Percentiles rank a stretch among this genome's conserved stretches.
These are phyloP conservation scores for Zaprionus taronus DNA, from an alignment of 1,140 invertebrate genomes.

Conservation along the genomic window DNA sequence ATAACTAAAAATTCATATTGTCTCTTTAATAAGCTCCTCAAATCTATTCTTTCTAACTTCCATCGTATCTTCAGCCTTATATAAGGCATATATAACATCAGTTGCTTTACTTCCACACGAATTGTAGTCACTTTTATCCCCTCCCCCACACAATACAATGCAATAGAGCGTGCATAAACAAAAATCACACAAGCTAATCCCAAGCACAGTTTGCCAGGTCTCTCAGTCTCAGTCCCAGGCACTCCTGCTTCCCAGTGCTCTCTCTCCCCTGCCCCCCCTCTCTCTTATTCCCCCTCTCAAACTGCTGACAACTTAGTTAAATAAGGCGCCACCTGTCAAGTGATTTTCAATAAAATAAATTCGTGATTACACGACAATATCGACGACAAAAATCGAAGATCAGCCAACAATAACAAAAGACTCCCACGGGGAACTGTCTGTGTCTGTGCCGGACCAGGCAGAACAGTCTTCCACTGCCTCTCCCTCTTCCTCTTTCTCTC, in stretches of 20 bases:
- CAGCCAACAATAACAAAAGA: slow-evolving; percentile 79
- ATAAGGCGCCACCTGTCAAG: slow-evolving; percentile 84
- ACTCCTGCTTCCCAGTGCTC: background rate
- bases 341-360: slow-evolving; percentile 84
- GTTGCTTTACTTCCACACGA: background rate
- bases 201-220: background rate
- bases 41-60: no score
- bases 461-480: background rate
- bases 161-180: background rate
- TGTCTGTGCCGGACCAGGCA: background rate
- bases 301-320: slow-evolving; percentile 79
- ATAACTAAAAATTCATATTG: no score
- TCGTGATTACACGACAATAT: slow-evolving; percentile 83
- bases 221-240: background rate
- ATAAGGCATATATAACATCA: no score
- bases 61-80: no score
- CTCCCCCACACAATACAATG: background rate
- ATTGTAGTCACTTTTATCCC: background rate
- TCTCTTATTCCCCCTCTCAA: background rate
- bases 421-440: slow-evolving; percentile 72
- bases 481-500: background rate
- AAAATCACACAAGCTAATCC: slow-evolving; percentile 13
- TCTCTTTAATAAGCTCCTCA: no score
- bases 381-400: slow-evolving; percentile 75
- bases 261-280: background rate